Evolutionary conservation across 2,797 vertebrate species (phyloP), one percentile per base, ranked within the genome.

Genomic region (Vireo griseus): DNA sequence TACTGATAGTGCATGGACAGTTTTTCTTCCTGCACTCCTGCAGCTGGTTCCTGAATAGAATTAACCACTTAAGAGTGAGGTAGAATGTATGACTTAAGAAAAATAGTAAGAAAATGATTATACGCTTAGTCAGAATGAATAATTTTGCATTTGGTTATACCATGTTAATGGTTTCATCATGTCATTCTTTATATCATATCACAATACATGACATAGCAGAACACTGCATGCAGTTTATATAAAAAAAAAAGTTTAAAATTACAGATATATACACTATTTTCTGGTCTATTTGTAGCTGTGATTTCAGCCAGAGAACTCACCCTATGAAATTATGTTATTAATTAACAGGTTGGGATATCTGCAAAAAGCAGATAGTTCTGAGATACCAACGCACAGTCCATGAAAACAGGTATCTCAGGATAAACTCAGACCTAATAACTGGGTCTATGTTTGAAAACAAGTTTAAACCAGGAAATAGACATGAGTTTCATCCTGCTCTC

Each of bases 331-430:
- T 28, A 66, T 61, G 39, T 71, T 91, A 86, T 91, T 96, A 96
- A 97, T 97, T 96, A 96, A 61, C 68, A 71, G 19, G 42, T 39
- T 80, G 40, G 35, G 67, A 88, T 97, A 94, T 92, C 95, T 97
- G 89, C 11, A 47, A 90, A 94, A 65, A 92, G 73, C 90, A 97
- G 92, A 86, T 96, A 96, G 68, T 90, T 90, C 84, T 88, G 45
- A 95, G 94, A 97, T 95, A 92, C 16, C 45, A 75, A 33, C 66
- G 37, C 57, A 61, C 45, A 67, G 63, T 62, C 51, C 68, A 63
- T 79, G 90, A 47, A 72, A 29, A 16, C 31, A 77, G 68, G 7
- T 55, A 39, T 65, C 85, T 89, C 61, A 82, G 81, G 62, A 89
- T 59, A 59, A 87, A 57, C 57, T 80, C 14, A n/a, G 24, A 51